These are phyloP conservation scores for Anneissia japonica DNA, from an alignment of 35 echinoderm and acorn worm genomes.

Conservation along the genomic window DNA sequence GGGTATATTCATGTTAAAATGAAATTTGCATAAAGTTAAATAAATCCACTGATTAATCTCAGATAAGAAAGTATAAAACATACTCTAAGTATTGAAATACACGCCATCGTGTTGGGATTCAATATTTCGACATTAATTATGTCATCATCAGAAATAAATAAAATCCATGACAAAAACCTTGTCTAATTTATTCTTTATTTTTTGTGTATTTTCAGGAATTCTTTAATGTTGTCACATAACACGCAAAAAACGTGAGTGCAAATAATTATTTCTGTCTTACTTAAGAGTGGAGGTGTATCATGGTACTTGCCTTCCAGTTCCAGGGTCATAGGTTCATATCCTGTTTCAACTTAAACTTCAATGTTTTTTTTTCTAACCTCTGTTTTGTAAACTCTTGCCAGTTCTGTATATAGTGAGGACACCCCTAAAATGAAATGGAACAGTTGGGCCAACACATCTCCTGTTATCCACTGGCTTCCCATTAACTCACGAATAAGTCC, in stretches of 20 bases:
- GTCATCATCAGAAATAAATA: too few relatives aligned
- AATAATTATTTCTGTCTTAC: not conserved
- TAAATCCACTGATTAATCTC: too few relatives aligned
- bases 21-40: not conserved
- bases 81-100: too few relatives aligned
- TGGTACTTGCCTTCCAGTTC: too few relatives aligned
- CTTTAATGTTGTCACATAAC: constrained; percentile 23
- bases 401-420: not conserved
- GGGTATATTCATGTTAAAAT: not conserved
- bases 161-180: too few relatives aligned
- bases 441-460: too few relatives aligned
- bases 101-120: too few relatives aligned
- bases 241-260: constrained; percentile 35
- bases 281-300: not conserved
- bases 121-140: too few relatives aligned
- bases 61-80: too few relatives aligned
- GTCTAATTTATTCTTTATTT: not conserved
- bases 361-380: not conserved
- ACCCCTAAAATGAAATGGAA: too few relatives aligned
- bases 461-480: too few relatives aligned
- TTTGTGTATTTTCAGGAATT: constrained; percentile 10
- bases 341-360: not conserved
- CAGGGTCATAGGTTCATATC: not conserved
- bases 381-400: not conserved
- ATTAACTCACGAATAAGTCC: too few relatives aligned